phyloP scores from a whole-genome alignment of 2,113 vertebrate genomes.

The Nesospiza acunhae region DNA sequence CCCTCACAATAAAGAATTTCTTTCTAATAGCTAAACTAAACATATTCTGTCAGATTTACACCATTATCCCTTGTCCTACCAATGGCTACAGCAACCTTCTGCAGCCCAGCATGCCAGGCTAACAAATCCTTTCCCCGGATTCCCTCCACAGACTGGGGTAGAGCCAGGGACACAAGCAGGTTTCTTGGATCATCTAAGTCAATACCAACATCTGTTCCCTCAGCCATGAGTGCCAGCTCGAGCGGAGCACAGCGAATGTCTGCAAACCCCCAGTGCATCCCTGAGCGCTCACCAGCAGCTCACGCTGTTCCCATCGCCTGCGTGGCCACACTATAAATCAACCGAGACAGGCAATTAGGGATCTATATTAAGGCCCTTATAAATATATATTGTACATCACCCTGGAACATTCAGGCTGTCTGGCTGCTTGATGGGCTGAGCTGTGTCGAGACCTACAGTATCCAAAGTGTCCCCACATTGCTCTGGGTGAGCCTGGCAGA shows the following conservation, averaged over 20 bases:
- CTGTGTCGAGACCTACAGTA: not conserved
- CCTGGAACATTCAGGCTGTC: not conserved
- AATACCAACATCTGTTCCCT: not conserved
- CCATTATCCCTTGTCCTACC: not conserved
- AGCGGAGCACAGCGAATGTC: rapidly evolving
- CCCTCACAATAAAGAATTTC: not conserved
- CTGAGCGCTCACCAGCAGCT: rapidly evolving
- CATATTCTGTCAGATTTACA: not conserved
- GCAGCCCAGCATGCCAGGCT: not conserved
- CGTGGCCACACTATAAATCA: slow-evolving; percentile 5
- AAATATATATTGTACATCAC: slow-evolving; percentile 52
- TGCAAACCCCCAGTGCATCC: not conserved
- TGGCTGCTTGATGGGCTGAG: slow-evolving; percentile 8
- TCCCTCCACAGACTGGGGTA: not conserved
- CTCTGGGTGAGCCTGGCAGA: not conserved
- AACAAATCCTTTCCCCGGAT: not conserved
- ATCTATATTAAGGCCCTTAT: slow-evolving; percentile 59
- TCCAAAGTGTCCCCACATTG: not conserved
- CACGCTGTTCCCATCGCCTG: not conserved
- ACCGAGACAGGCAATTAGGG: slow-evolving; percentile 38
- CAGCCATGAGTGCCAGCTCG: not conserved
- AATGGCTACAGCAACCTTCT: not conserved
- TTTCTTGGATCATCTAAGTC: not conserved
- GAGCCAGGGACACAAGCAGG: not conserved
- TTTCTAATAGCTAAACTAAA: not conserved